Conservation (phyloP, 2,797 vertebrate species). For the Pangasius sanitwongsei region DNA sequence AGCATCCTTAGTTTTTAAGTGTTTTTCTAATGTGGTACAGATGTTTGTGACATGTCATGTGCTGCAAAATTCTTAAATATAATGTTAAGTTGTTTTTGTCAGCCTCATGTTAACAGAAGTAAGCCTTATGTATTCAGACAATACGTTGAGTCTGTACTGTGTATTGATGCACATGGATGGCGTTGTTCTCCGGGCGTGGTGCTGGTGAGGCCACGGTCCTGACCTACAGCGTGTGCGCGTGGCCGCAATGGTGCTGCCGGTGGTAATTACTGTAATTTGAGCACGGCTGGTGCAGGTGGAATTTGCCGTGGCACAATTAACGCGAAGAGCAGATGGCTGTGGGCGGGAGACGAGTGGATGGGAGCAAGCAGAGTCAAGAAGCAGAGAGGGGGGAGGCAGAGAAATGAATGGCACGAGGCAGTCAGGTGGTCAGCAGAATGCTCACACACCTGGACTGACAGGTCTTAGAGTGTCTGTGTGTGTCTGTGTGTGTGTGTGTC, state of each 20-base stretch:
- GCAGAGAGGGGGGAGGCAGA: conserved; percentile 35
- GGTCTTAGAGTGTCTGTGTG: neutral
- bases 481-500: neutral
- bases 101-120: neutral
- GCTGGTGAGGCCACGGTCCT: conserved; percentile 6
- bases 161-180: neutral
- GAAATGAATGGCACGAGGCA: conserved; percentile 72
- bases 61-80: neutral
- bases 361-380: conserved; percentile 59
- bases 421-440: conserved; percentile 55
- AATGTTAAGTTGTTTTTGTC: too few species aligned
- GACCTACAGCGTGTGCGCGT: conserved; percentile 37
- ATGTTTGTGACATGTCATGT: neutral
- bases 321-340: conserved; percentile 80
- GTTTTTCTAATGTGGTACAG: too few species aligned
- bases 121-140: neutral
- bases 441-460: conserved; percentile 42
- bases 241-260: conserved; percentile 55
- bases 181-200: neutral
- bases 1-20: neutral
- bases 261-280: conserved; percentile 81
- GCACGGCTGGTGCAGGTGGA: conserved; percentile 80
- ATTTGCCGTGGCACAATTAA: conserved; percentile 80
- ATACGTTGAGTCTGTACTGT: neutral
- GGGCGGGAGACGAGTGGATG: conserved; percentile 71